These are phyloP conservation scores for Ctena decussata DNA, from an alignment of 2,888 invertebrate genomes.

Conservation along the genomic window DNA sequence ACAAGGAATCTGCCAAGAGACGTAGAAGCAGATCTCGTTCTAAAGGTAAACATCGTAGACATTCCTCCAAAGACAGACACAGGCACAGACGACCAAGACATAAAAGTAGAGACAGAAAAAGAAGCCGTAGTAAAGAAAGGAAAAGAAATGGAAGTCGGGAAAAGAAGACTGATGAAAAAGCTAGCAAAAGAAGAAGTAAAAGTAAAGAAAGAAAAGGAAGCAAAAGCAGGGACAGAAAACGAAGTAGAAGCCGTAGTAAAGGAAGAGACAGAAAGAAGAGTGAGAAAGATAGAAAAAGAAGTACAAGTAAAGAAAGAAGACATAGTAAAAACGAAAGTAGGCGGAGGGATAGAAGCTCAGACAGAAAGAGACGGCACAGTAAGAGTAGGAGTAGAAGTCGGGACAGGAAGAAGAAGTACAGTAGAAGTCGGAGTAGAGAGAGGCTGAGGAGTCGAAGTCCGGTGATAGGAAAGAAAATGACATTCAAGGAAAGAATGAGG, in stretches of 20 bases:
- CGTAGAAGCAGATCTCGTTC: constrained; percentile 63
- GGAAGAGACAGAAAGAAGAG: constrained; percentile 54
- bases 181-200: constrained; percentile 48
- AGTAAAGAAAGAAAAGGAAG: constrained; percentile 55
- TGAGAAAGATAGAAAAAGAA: constrained; percentile 56
- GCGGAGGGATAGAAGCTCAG: constrained; percentile 56
- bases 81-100: constrained; percentile 55
- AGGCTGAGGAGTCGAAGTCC: constrained; percentile 64
- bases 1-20: constrained; percentile 23
- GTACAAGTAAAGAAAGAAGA: constrained; percentile 54
- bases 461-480: constrained; percentile 74
- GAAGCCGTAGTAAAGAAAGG: constrained; percentile 45
- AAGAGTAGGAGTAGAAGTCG: constrained; percentile 58
- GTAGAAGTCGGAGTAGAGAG: constrained; percentile 56
- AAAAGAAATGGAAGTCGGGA: constrained; percentile 51
- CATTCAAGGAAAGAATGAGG: constrained; percentile 84
- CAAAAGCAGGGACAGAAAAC: constrained; percentile 44
- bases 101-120: constrained; percentile 51
- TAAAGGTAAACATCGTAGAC: constrained; percentile 60
- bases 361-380: constrained; percentile 55
- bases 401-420: constrained; percentile 23
- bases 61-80: constrained; percentile 56
- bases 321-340: constrained; percentile 23
- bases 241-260: constrained; percentile 37
- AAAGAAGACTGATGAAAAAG: constrained; percentile 43